These are phyloP conservation scores for Triops longicaudatus DNA, from an alignment of 1,140 invertebrate genomes.

Conservation along the genomic window DNA sequence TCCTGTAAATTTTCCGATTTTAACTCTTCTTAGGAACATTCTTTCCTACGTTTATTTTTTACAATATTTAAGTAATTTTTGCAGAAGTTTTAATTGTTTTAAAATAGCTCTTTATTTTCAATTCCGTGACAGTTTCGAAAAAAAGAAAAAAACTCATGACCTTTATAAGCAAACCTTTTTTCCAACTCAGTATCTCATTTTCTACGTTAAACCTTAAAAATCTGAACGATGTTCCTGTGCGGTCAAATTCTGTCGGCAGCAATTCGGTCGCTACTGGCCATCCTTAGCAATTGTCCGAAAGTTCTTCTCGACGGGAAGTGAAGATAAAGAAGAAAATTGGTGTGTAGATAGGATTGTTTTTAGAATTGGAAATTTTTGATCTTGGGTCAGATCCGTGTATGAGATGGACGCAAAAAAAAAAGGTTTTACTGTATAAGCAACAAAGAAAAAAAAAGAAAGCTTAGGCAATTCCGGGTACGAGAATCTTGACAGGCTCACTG, in stretches of 20 bases:
- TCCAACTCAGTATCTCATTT: too few species aligned
- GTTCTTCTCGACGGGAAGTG: background rate
- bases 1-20: too few species aligned
- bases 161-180: too few species aligned
- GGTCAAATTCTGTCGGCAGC: background rate
- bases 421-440: background rate
- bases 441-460: background rate
- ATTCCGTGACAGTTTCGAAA: too few species aligned
- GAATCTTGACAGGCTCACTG: background rate
- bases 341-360: background rate
- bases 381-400: background rate
- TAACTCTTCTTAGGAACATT: too few species aligned
- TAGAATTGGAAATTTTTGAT: conserved; percentile 13
- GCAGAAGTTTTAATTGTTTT: too few species aligned
- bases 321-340: background rate
- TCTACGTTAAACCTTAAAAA: background rate
- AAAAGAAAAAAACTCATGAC: too few species aligned
- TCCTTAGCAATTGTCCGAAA: too few species aligned
- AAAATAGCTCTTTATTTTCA: too few species aligned
- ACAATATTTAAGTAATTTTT: too few species aligned
- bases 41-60: too few species aligned
- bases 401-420: background rate
- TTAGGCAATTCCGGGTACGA: conserved; percentile 1
- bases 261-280: background rate
- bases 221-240: background rate